Percentiles rank a stretch among this genome's conserved stretches.
Conservation (phyloP, 2,797 vertebrate species). For the Nasua narica region DNA sequence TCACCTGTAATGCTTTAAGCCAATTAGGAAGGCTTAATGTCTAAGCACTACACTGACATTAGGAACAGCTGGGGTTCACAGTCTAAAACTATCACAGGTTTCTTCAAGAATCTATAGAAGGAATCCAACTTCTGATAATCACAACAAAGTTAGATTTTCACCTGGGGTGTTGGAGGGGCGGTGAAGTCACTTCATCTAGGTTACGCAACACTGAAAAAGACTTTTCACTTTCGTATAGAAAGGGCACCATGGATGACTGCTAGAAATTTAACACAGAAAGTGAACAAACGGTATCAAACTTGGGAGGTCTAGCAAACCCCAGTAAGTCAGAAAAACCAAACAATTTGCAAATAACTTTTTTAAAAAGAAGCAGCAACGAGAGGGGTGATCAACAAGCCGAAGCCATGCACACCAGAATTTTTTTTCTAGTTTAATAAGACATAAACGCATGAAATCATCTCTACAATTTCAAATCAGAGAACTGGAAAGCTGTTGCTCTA, state of each 20-base stretch:
- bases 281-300: neutral
- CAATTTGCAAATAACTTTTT: neutral
- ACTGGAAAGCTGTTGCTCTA: neutral
- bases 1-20: neutral
- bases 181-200: neutral
- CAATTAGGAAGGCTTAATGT: neutral
- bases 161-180: neutral
- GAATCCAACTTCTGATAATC: neutral
- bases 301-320: neutral
- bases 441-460: neutral
- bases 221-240: neutral
- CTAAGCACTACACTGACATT: neutral
- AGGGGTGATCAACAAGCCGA: neutral
- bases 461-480: neutral
- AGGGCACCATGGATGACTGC: neutral
- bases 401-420: no score
- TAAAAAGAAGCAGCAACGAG: neutral
- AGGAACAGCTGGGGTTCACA: neutral
- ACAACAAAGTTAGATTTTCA: constrained; percentile 6
- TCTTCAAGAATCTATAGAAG: neutral
- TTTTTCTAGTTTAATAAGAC: neutral
- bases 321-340: neutral
- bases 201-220: neutral
- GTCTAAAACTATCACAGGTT: neutral
- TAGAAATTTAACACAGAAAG: neutral